A percentile compares a stretch with the other conserved stretches of the same genome.
Evolutionary conservation across 2,113 vertebrate species (phyloP).

Genomic region (Corythaeola cristata): DNA sequence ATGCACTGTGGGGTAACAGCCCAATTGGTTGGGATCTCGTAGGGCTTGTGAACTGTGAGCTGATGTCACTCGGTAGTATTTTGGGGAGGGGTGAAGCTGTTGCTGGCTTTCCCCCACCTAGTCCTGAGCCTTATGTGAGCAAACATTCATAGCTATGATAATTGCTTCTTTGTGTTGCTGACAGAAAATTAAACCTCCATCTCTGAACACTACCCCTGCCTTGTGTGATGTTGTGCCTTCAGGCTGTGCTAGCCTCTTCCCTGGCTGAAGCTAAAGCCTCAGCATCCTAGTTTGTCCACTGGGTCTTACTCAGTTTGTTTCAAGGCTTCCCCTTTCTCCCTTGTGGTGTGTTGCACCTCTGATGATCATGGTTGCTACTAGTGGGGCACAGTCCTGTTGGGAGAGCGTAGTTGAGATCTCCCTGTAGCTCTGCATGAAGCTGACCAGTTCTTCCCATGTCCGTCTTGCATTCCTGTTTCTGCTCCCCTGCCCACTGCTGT

Average conservation of each 20-base stretch:
- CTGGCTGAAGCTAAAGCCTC: background rate
- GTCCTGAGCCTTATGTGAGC: slow-evolving; percentile 27
- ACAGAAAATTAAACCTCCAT: slow-evolving; percentile 55
- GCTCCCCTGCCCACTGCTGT: background rate
- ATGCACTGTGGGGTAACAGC: background rate
- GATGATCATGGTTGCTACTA: background rate
- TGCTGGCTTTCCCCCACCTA: background rate
- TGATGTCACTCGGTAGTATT: background rate
- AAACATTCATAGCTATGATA: slow-evolving; percentile 34
- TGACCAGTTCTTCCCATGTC: background rate
- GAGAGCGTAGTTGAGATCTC: background rate
- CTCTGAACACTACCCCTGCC: background rate
- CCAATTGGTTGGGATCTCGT: background rate
- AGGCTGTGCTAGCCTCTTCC: background rate
- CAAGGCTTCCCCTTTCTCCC: background rate
- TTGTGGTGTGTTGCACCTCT: background rate
- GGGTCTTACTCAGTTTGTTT: background rate
- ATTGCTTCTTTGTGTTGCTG: slow-evolving; percentile 43
- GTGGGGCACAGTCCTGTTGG: background rate
- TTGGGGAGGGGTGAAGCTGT: background rate
- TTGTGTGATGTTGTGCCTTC: background rate
- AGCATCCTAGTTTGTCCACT: background rate
- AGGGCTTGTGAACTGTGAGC: background rate
- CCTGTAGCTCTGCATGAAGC: background rate
- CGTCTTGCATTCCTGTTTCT: background rate